A percentile compares a stretch with the other conserved stretches of the same genome.
These are phyloP conservation scores for Drosophila lini DNA, from an alignment of 1,140 invertebrate genomes.

Conservation along the genomic window DNA sequence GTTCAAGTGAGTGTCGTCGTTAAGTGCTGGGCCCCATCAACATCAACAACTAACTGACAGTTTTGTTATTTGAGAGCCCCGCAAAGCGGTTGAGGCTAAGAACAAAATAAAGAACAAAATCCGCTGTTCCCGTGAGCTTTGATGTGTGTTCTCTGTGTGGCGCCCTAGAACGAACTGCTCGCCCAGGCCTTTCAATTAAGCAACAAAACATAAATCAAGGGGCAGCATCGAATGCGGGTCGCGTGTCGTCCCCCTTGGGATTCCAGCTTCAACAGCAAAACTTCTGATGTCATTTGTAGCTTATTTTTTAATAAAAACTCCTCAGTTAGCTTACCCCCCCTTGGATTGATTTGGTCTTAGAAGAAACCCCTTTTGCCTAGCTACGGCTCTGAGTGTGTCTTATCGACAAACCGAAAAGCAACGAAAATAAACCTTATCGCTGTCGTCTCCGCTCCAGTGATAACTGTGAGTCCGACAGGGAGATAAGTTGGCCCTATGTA, in stretches of 20 bases:
- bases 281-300: slow-evolving; percentile 39
- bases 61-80: slow-evolving; percentile 46
- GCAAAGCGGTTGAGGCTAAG: slow-evolving; percentile 14
- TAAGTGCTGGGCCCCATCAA: slow-evolving; percentile 49
- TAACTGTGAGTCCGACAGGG: slow-evolving; percentile 51
- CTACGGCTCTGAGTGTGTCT: slow-evolving; percentile 31
- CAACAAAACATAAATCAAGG: slow-evolving; percentile 46
- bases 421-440: slow-evolving; percentile 66
- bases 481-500: slow-evolving; percentile 65
- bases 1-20: slow-evolving; percentile 48
- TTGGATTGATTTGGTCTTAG: slow-evolving; percentile 5
- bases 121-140: slow-evolving; percentile 8
- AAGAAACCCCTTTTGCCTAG: slow-evolving; percentile 26
- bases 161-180: slow-evolving; percentile 44
- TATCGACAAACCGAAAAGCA: slow-evolving; percentile 54
- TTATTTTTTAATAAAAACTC: slow-evolving; percentile 16
- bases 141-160: slow-evolving; percentile 3
- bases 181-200: slow-evolving; percentile 65
- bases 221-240: slow-evolving; percentile 43
- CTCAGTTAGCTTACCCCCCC: not conserved
- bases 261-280: not conserved
- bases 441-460: slow-evolving; percentile 53
- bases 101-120: slow-evolving; percentile 7
- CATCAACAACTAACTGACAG: slow-evolving; percentile 22
- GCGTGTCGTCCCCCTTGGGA: slow-evolving; percentile 25